These are phyloP conservation scores for Amblyjoppa proteus DNA, from an alignment of 2,888 invertebrate genomes.

Conservation along the genomic window DNA sequence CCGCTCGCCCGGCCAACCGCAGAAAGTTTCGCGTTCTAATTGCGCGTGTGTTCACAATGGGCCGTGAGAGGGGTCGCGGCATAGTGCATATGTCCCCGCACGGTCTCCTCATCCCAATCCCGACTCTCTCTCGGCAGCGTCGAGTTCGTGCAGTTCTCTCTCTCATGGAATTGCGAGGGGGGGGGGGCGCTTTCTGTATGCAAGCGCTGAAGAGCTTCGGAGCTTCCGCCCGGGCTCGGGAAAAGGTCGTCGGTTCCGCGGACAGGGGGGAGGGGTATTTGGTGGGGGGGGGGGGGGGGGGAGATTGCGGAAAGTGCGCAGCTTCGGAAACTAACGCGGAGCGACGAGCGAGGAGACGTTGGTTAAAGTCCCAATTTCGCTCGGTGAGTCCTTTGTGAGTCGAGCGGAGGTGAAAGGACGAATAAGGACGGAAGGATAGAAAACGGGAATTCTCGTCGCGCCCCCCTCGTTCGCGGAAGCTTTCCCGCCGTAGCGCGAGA, in stretches of 20 bases:
- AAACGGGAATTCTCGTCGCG: conserved; percentile 25
- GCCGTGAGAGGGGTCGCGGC: conserved; percentile 34
- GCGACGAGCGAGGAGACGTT: conserved; percentile 41
- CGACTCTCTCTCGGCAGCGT: not conserved
- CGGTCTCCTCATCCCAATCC: conserved; percentile 8
- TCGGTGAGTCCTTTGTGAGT: conserved; percentile 56
- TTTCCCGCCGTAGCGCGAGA: conserved; percentile 50
- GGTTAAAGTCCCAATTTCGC: conserved; percentile 59
- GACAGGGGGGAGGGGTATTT: not conserved
- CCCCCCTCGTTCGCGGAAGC: not conserved
- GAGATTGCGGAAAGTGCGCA: conserved; percentile 24
- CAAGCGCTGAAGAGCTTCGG: conserved; percentile 5
- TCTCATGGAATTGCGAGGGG: no score
- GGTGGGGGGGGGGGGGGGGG: not conserved
- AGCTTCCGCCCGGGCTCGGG: not conserved
- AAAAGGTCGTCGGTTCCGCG: not conserved
- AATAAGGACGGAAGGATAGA: conserved; percentile 31
- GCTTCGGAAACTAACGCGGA: conserved; percentile 47
- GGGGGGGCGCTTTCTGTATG: not conserved
- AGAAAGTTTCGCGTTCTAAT: conserved; percentile 71
- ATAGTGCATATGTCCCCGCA: conserved; percentile 21
- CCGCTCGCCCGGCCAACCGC: conserved; percentile 18
- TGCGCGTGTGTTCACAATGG: conserved; percentile 69
- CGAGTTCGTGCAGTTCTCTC: conserved; percentile 8
- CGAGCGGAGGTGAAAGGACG: conserved; percentile 43